Evolutionary conservation across 2,888 invertebrate genomes (phyloP).

Genomic region (Osmoderma eremita): DNA sequence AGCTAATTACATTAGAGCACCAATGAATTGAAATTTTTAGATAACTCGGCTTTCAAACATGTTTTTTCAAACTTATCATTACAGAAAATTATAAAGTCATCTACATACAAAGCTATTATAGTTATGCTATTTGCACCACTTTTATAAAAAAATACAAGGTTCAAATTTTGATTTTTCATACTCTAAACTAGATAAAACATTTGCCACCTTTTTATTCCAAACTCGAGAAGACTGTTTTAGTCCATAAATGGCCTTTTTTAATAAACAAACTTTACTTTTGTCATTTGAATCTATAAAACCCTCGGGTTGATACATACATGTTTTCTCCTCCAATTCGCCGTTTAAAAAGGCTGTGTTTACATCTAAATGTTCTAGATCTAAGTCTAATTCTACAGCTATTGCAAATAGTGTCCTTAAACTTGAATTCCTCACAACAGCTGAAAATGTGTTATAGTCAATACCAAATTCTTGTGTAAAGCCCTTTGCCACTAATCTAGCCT

Average conservation of each 20-base stretch:
- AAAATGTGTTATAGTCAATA: slow-evolving; percentile 43
- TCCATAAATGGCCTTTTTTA: slow-evolving; percentile 52
- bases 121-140: background rate
- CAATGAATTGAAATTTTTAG: slow-evolving; percentile 42
- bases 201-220: slow-evolving; percentile 39
- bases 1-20: background rate
- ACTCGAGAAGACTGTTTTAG: slow-evolving; percentile 48
- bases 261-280: slow-evolving; percentile 43
- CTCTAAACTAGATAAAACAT: background rate
- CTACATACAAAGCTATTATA: background rate
- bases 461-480: slow-evolving; percentile 47
- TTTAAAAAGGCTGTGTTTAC: slow-evolving; percentile 51
- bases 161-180: slow-evolving; percentile 8
- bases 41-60: slow-evolving; percentile 7
- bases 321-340: slow-evolving; percentile 48
- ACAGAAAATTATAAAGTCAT: background rate
- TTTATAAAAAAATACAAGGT: slow-evolving; percentile 7
- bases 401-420: slow-evolving; percentile 47
- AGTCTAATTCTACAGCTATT: slow-evolving; percentile 43
- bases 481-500: slow-evolving; percentile 39
- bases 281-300: slow-evolving; percentile 32
- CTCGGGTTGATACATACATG: slow-evolving; percentile 49
- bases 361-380: slow-evolving; percentile 49
- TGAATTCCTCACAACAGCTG: slow-evolving; percentile 44
- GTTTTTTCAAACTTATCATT: background rate